Conservation (phyloP, 2,888 invertebrate species). For the Masnerella sp. region DNA sequence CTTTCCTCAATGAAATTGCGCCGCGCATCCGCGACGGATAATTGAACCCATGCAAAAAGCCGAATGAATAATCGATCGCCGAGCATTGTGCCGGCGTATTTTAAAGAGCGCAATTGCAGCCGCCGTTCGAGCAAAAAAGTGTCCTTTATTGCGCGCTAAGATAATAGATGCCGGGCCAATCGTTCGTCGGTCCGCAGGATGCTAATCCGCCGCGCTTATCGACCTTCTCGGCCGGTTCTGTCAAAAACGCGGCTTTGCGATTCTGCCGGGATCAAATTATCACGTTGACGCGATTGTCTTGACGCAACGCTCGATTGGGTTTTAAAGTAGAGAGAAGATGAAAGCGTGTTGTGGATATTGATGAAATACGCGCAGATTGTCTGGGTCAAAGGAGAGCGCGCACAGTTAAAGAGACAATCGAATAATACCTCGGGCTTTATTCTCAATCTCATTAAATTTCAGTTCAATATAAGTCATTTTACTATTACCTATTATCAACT, state of each 20-base stretch:
- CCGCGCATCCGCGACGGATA: conserved; percentile 34
- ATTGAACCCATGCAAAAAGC: conserved; percentile 48
- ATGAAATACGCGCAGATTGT: conserved; percentile 24
- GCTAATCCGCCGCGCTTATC: conserved; percentile 28
- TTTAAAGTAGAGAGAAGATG: conserved; percentile 19
- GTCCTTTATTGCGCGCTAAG: conserved; percentile 2
- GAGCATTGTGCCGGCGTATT: conserved; percentile 8
- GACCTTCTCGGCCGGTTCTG: no score
- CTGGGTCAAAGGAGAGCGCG: no score
- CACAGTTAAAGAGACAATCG: background rate
- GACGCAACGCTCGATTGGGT: conserved; percentile 53
- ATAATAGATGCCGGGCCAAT: conserved; percentile 12
- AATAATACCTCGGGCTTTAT: background rate
- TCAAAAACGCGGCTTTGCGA: no score
- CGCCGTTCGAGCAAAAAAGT: background rate
- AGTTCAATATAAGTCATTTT: no score
- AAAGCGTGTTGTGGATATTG: conserved; percentile 26
- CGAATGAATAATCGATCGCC: conserved; percentile 45
- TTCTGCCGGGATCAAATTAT: conserved; percentile 61
- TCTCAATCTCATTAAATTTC: no score
- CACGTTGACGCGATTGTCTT: conserved; percentile 56
- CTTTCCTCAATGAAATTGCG: conserved; percentile 49
- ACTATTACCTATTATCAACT: no score
- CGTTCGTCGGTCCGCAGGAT: background rate
- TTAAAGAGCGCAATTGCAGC: conserved; percentile 15